Base-by-base conservation (phyloP, 1,140 invertebrate species). In the Cylas formicarius region DNA sequence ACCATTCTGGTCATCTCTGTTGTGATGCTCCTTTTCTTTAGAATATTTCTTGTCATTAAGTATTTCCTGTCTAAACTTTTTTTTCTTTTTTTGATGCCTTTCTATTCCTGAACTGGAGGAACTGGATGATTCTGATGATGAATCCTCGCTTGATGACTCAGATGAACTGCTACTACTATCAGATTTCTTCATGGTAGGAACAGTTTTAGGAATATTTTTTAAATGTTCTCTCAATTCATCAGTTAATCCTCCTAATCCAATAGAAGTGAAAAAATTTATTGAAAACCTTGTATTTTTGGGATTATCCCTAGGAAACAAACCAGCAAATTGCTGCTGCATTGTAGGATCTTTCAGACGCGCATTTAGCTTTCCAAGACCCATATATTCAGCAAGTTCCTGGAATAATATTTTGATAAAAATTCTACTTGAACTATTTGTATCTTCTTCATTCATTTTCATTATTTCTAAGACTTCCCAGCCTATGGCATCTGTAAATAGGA, bases 201-300 rank as follows among this genome's bases (percentile, higher is more conserved):
- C 53, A 60, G 43, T 64, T 70, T 89, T 90, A 1, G 86, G 82
- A 55, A 82, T 76, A 57, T 76, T 78, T 63, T 93, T 94, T 23
- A 96, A 69, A 72, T 94, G 90, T 60, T 93, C 89, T 41, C 92
- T 68, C 10, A 97, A 68, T 58, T 92, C 90, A 73, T 95, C 90
- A 0, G 96, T 99, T 0, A 99, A 68, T 1, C 93, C 94, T 41
- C 95, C 96, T 13, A 99, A 72, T 55, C 95, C 96, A 66, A 98
- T 98, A 1, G 93, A 92, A 0, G 96, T 99, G 63, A 99, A 99
- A 68, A 98, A 99, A 62, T 99, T 99, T 31, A 99, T 99, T 0
- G 96, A 88, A 72, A 99, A 99, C 59, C 95, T 72, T 0, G 94
- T 97, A 66, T 99, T 94, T 60, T 88, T 83, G 0, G 95, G 94